Base-by-base conservation (phyloP, 2,797 vertebrate genomes). In the Anas bernieri region DNA sequence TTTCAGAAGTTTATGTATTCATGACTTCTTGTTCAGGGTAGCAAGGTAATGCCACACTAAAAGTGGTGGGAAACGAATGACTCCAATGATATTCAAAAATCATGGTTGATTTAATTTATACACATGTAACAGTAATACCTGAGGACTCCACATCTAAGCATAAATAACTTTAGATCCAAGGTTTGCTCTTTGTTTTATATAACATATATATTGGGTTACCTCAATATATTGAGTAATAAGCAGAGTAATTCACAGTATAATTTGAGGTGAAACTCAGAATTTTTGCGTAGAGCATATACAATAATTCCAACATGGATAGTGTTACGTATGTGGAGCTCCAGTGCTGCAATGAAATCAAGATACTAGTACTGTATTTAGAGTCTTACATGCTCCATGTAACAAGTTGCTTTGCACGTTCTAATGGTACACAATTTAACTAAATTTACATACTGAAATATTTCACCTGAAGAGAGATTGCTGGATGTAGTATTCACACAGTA, bases 1-100 rank as follows among this genome's bases (percentile, higher is more conserved):
- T 94, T 96, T 79, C 64, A 83, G 73, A 93, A 96, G 78, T 96
- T 90, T 94, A 35, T 95, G 87, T 95, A 90, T 97, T 95, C 74
- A 70, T 56, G 78, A 80, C 50, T 83, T 46, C 83, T 86, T 76
- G 39, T 77, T 37, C 82, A 94, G 83, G 96, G 84, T 74, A 96
- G 37, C 18, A 86, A 67, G 82, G 58, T 93, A 86, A 95, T 67
- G 43, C 13, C 5, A 28, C 17, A 3, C 92, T 92, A 56, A 22
- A 94, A 91, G 31, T 92, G 76, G 70, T 86, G 46, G 88, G 62
- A 82, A 52, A 90, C 61, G 73, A 88, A 25, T 41, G 2, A 88
- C 93, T 96, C 45, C 76, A 93, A 83, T 77, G 33, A 69, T 37
- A 76, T 56, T 94, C 15, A 93, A 46, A 95, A 90, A 81, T 81